Conservation (phyloP, 2,888 invertebrate species). For the Sphaerophoria taeniata region DNA sequence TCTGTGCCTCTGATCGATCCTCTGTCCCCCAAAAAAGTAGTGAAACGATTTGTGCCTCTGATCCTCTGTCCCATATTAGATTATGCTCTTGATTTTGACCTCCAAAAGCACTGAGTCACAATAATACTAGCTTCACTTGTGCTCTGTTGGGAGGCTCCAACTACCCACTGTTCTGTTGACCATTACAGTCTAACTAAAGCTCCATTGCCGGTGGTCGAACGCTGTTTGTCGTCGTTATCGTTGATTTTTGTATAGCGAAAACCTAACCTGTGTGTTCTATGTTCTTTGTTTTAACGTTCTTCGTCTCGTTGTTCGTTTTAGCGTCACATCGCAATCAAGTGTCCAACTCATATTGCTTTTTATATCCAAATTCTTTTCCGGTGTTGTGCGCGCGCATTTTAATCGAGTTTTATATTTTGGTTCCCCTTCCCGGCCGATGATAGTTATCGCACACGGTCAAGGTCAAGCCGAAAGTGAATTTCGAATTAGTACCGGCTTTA, state of each 20-base stretch:
- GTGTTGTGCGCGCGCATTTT: conserved; percentile 54
- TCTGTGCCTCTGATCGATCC: neutral
- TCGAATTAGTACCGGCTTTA: conserved; percentile 51
- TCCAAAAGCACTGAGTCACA: conserved; percentile 51
- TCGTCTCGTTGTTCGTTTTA: conserved; percentile 20
- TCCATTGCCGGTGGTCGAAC: conserved; percentile 57
- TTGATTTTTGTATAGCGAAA: conserved; percentile 42
- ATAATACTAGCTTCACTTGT: neutral
- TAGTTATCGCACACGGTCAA: conserved; percentile 62
- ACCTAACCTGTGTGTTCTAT: no score
- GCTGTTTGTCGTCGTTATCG: conserved; percentile 42
- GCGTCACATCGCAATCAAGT: neutral
- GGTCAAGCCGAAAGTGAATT: conserved; percentile 63
- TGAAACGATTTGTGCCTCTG: neutral
- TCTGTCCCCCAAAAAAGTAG: no score
- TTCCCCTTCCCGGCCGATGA: conserved; percentile 20
- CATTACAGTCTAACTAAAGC: conserved; percentile 64
- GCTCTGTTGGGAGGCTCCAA: conserved; percentile 36
- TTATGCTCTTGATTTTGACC: conserved; percentile 20
- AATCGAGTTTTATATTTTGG: conserved; percentile 14
- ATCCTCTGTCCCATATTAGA: no score
- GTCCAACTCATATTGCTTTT: conserved; percentile 30
- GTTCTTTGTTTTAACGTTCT: conserved; percentile 37
- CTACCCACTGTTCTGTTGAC: conserved; percentile 56
- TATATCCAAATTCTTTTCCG: conserved; percentile 52